Conservation (phyloP, 2,797 vertebrate species). For the Cossypha dichroa region DNA sequence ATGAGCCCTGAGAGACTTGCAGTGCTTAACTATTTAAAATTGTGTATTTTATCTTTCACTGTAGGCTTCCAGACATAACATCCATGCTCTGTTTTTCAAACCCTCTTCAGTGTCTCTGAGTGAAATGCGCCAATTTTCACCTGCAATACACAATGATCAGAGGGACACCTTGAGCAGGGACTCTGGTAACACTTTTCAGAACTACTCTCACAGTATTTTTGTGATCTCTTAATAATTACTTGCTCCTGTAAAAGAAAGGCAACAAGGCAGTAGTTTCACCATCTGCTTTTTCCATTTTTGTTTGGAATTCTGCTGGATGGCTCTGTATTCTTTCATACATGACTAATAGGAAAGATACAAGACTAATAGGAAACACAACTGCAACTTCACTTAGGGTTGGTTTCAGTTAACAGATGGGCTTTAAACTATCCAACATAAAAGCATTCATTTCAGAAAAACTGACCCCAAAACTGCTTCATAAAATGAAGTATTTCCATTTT, state of each 20-base stretch:
- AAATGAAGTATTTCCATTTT: slow-evolving; percentile 72
- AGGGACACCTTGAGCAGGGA: slow-evolving; percentile 2
- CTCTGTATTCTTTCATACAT: slow-evolving; percentile 90
- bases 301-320: slow-evolving; percentile 85
- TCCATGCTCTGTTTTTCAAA: slow-evolving; percentile 49
- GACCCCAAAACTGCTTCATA: slow-evolving; percentile 79
- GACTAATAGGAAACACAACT: slow-evolving; percentile 79
- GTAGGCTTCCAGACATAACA: slow-evolving; percentile 58
- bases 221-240: slow-evolving; percentile 68
- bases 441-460: slow-evolving; percentile 75
- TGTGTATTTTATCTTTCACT: slow-evolving; percentile 61
- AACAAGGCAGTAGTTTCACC: slow-evolving; percentile 79
- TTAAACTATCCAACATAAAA: slow-evolving; percentile 81
- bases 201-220: slow-evolving; percentile 22
- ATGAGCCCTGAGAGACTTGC: slow-evolving; percentile 65
- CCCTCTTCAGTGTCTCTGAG: slow-evolving; percentile 50
- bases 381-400: slow-evolving; percentile 72
- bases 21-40: slow-evolving; percentile 60
- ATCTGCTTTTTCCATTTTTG: slow-evolving; percentile 90
- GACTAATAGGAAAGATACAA: slow-evolving; percentile 92
- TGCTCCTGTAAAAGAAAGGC: slow-evolving; percentile 49
- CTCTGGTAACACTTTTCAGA: slow-evolving; percentile 17
- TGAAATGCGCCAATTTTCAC: slow-evolving; percentile 59
- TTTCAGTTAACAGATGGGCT: slow-evolving; percentile 80
- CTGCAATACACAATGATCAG: slow-evolving; percentile 19